Evolutionary conservation across 2,113 vertebrate species (phyloP), one percentile per base, ranked within the genome.

Genomic region (Ctenodactylus gundi): DNA sequence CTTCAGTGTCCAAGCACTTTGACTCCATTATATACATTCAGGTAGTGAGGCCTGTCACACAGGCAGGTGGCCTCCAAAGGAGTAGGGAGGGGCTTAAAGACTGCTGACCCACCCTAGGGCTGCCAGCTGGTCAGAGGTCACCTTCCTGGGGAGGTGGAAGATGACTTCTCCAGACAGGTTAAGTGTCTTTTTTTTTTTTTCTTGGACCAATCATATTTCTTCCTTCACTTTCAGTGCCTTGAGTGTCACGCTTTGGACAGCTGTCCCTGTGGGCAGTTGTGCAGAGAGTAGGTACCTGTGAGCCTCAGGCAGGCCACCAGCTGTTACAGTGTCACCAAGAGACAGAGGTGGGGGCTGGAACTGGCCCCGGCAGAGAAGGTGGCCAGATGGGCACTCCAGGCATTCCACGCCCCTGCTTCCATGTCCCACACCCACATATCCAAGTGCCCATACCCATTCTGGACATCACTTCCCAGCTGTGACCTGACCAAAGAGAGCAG

Each of bases 211-310:
- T 93, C 70, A 44, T 53, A 92, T 92, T 60, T 83, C 62, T 85
- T 83, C 78, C 78, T 81, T 85, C 57, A 53, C 92, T 94, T 95
- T 94, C 96, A 97, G 98, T 98, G 98, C 98, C 98, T 98, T 98
- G 95, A 96, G 86, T 62, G 86, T 93, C 83, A 49, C 20, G 46
- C 85, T 85, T 91, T 41, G 73, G 95, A 81, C 44, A 94, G 68
- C 60, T 0, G 3, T 25, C 67, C 81, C 64, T 49, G 60, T 67
- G 81, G 60, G 86, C 4, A 15, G 57, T 25, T 72, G 51, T 36
- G 34, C 39, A n/a, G 83, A 85, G n/a, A 85, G 41, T 3, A 3
- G 49, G 77, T 15, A 34, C 68, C 41, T 13, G 44, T 6, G 17
- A 92, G 90, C 25, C 68, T 25, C 53, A n/a, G 41, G 53, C 68